phyloP scores from a whole-genome alignment of 2,888 invertebrate species.

The Pseudanteris insignis region DNA sequence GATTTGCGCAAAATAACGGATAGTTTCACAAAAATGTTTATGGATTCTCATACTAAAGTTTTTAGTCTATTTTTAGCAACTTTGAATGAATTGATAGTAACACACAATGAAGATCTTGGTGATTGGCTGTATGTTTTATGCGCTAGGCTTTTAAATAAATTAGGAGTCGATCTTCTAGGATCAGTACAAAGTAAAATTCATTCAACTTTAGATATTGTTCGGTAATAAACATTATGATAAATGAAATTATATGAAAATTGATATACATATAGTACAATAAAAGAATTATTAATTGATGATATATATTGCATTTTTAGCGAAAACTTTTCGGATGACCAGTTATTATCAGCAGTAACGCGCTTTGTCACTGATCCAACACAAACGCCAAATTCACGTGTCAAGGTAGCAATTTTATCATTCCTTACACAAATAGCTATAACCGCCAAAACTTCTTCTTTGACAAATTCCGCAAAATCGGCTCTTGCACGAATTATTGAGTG shows the following conservation, averaged over 20 bases:
- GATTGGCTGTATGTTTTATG: slow-evolving; percentile 94
- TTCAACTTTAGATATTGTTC: slow-evolving; percentile 82
- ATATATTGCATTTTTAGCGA: slow-evolving; percentile 66
- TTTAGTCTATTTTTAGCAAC: slow-evolving; percentile 94
- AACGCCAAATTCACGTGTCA: slow-evolving; percentile 86
- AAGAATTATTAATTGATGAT: slow-evolving; percentile 24
- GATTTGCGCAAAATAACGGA: slow-evolving; percentile 90
- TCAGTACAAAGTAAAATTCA: slow-evolving; percentile 92
- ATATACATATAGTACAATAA: too few species aligned
- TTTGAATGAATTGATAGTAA: slow-evolving; percentile 86
- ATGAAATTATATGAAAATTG: too few species aligned
- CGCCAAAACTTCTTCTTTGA: slow-evolving; percentile 68
- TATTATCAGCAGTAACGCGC: slow-evolving; percentile 71
- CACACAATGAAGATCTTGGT: slow-evolving; percentile 86
- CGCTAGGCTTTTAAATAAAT: slow-evolving; percentile 86
- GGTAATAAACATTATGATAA: too few species aligned
- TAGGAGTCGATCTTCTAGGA: slow-evolving; percentile 89
- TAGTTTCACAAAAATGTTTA: slow-evolving; percentile 95
- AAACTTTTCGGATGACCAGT: slow-evolving; percentile 71
- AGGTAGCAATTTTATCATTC: slow-evolving; percentile 80
- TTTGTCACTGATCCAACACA: slow-evolving; percentile 93
- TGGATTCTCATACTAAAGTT: slow-evolving; percentile 95
- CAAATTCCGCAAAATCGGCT: slow-evolving; percentile 57
- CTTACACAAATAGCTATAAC: slow-evolving; percentile 73
- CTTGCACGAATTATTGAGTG: slow-evolving; percentile 64